A percentile compares a stretch with the other conserved stretches of the same genome.
Evolutionary conservation across 2,888 invertebrate genomes (phyloP).

Genomic region (Prosapia bicincta): DNA sequence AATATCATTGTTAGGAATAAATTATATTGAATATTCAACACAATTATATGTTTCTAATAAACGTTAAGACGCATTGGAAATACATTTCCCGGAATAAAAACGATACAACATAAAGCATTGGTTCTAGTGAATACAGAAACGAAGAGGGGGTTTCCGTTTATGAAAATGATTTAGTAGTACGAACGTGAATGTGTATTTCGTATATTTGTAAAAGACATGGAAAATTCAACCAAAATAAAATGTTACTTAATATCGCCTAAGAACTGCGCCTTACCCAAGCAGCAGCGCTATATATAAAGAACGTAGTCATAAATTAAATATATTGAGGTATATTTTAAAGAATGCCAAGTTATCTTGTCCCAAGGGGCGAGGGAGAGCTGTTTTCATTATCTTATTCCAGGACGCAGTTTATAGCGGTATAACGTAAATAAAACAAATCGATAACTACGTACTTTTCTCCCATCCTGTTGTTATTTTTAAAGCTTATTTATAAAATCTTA

Average conservation of each 20-base stretch:
- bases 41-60: too few relatives aligned
- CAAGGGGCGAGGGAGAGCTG: not conserved
- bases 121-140: too few relatives aligned
- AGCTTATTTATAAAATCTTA: too few relatives aligned
- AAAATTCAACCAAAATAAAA: not conserved
- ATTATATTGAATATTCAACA: too few relatives aligned
- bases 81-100: too few relatives aligned
- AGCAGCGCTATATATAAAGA: not conserved
- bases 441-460: not conserved
- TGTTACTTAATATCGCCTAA: not conserved
- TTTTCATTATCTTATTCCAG: not conserved
- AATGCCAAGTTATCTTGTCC: not conserved
- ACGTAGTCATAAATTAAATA: not conserved
- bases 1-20: too few relatives aligned
- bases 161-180: too few relatives aligned
- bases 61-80: too few relatives aligned
- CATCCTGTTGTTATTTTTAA: too few relatives aligned
- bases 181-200: not conserved
- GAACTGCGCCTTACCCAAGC: not conserved
- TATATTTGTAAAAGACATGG: not conserved
- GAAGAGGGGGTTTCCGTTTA: too few relatives aligned
- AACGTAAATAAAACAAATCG: not conserved
- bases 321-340: constrained; percentile 2
- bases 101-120: too few relatives aligned
- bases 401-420: not conserved